These are phyloP conservation scores for Cercopithecus mona DNA, from an alignment of 2,113 vertebrate genomes.

Conservation along the genomic window DNA sequence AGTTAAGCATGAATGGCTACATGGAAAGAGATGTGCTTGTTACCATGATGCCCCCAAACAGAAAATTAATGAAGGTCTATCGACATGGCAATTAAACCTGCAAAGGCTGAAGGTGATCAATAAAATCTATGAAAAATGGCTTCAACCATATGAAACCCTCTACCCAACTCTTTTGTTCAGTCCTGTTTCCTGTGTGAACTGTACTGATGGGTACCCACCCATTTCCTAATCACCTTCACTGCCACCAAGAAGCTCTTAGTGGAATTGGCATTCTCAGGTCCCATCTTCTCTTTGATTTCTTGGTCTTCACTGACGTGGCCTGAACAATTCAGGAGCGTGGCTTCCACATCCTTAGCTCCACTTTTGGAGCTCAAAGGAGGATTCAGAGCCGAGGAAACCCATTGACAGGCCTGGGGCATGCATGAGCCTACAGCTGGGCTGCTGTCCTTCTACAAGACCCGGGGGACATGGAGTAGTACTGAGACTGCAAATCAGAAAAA, in stretches of 20 bases:
- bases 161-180: slow-evolving; percentile 44
- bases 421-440: not conserved
- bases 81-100: slow-evolving; percentile 72
- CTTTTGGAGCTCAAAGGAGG: not conserved
- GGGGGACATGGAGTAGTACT: not conserved
- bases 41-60: slow-evolving; percentile 72
- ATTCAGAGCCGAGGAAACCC: slow-evolving; percentile 38
- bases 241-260: not conserved
- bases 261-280: not conserved
- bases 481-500: not conserved
- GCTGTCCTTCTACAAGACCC: slow-evolving; percentile 14
- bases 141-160: slow-evolving; percentile 65
- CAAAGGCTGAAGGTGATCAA: slow-evolving; percentile 74
- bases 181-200: not conserved
- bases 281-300: not conserved
- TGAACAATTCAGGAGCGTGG: not conserved
- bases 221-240: not conserved
- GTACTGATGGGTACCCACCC: not conserved
- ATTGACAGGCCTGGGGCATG: not conserved
- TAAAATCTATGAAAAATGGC: slow-evolving; percentile 81
- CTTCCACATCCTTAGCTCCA: not conserved
- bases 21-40: slow-evolving; percentile 73
- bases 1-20: slow-evolving; percentile 76
- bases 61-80: slow-evolving; percentile 76
- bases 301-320: not conserved